Conservation (phyloP, 1,140 invertebrate species). For the Dinothrombium tinctorium region DNA sequence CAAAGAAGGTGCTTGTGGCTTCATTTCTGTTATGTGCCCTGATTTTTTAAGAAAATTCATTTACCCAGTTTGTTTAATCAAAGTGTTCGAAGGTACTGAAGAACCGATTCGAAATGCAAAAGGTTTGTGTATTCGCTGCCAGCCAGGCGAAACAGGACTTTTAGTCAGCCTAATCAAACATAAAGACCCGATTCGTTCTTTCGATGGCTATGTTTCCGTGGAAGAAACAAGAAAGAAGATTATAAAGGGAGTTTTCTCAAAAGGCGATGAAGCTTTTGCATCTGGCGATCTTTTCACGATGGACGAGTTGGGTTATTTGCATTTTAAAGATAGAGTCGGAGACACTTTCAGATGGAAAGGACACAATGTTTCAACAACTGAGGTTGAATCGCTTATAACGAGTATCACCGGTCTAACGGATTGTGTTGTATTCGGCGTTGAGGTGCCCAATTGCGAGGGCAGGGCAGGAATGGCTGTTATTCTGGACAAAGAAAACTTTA, state of each 20-base stretch:
- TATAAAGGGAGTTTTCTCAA: conserved; percentile 57
- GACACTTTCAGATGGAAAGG: no score
- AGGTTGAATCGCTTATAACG: conserved; percentile 80
- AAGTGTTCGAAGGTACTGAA: conserved; percentile 26
- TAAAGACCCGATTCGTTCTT: conserved; percentile 27
- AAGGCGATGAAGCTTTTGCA: conserved; percentile 74
- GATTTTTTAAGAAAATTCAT: conserved; percentile 20
- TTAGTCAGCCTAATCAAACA: conserved; percentile 85
- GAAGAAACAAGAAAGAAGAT: conserved; percentile 81
- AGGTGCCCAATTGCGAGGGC: conserved; percentile 64
- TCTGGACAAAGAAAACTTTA: conserved; percentile 21
- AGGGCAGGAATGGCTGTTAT: conserved; percentile 92
- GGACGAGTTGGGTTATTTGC: conserved; percentile 54
- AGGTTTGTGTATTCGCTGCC: conserved; percentile 29
- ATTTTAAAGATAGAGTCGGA: no score
- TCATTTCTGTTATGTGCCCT: conserved; percentile 57
- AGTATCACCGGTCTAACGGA: conserved; percentile 63
- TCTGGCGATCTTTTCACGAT: conserved; percentile 33
- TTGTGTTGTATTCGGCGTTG: conserved; percentile 77
- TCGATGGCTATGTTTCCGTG: conserved; percentile 67
- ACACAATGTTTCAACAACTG: conserved; percentile 94
- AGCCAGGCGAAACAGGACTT: conserved; percentile 66
- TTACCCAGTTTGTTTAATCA: conserved; percentile 51
- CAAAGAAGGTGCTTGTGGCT: conserved; percentile 64
- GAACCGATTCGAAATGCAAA: conserved; percentile 21